Evolutionary conservation across 2,113 vertebrate genomes (phyloP).

Genomic region (Gavia stellata): DNA sequence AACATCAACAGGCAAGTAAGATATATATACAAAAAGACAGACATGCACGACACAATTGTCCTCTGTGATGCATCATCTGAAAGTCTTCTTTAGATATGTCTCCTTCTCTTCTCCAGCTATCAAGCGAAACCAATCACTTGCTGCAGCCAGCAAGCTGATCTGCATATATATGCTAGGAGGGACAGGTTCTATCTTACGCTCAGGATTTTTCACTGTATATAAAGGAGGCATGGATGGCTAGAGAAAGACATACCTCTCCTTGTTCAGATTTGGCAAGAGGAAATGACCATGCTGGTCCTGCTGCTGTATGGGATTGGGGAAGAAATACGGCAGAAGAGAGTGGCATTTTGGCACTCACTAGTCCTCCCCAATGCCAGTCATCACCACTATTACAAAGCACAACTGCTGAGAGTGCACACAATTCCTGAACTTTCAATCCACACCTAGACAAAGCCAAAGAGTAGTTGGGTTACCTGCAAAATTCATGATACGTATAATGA

Average conservation of each 20-base stretch:
- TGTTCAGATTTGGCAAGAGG: neutral
- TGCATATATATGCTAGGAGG: neutral
- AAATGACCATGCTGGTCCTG: neutral
- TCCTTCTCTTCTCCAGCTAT: neutral
- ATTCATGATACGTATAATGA: conserved; percentile 32
- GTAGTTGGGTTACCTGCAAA: conserved; percentile 20
- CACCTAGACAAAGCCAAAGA: neutral
- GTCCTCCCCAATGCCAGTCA: neutral
- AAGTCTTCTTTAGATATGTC: neutral
- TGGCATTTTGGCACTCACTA: neutral
- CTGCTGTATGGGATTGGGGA: neutral
- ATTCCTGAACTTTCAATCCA: neutral
- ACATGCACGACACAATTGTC: accelerated
- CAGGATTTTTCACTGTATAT: neutral
- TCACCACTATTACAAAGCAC: neutral
- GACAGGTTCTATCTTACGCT: neutral
- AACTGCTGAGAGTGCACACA: neutral
- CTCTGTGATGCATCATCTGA: neutral
- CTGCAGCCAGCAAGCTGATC: neutral
- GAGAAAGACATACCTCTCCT: neutral
- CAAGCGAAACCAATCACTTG: neutral
- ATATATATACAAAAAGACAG: neutral
- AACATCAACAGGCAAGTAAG: neutral
- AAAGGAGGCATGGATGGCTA: neutral
- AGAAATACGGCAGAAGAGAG: neutral